Conservation (phyloP, 2,888 invertebrate species). For the Coelinius sp. region DNA sequence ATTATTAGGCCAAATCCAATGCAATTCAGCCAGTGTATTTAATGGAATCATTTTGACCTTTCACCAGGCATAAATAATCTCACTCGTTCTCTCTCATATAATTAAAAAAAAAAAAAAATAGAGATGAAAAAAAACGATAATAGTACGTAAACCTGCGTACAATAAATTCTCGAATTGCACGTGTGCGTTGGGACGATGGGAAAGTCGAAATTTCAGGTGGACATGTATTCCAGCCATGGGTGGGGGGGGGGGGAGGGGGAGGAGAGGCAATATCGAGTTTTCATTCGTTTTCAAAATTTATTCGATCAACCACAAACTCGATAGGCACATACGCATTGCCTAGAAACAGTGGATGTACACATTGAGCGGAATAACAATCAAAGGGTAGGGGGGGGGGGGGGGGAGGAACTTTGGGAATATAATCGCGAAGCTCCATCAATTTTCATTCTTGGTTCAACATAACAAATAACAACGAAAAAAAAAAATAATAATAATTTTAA, state of each 20-base stretch:
- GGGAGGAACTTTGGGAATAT: constrained; percentile 17
- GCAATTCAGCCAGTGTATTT: constrained; percentile 31
- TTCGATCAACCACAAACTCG: constrained; percentile 25
- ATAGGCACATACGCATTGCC: constrained; percentile 14
- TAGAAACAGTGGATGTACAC: background rate
- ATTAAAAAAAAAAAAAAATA: constrained; percentile 43
- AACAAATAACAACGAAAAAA: no score
- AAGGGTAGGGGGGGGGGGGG: no score
- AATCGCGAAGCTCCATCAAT: background rate
- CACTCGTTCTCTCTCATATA: constrained; percentile 19
- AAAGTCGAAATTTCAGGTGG: constrained; percentile 8
- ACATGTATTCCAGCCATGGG: background rate
- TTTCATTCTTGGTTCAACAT: background rate
- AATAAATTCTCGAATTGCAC: constrained; percentile 31
- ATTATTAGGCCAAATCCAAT: background rate
- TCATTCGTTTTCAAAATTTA: constrained; percentile 38
- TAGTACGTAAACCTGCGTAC: constrained; percentile 32
- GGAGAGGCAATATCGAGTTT: constrained; percentile 41
- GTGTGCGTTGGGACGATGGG: constrained; percentile 34
- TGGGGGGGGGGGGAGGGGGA: background rate
- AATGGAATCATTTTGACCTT: constrained; percentile 41
- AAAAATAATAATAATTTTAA: no score
- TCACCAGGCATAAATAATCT: constrained; percentile 41
- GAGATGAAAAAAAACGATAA: background rate
- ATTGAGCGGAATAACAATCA: constrained; percentile 5